Conservation (phyloP, 2,888 invertebrate species). For the Drosophila acutilabella region DNA sequence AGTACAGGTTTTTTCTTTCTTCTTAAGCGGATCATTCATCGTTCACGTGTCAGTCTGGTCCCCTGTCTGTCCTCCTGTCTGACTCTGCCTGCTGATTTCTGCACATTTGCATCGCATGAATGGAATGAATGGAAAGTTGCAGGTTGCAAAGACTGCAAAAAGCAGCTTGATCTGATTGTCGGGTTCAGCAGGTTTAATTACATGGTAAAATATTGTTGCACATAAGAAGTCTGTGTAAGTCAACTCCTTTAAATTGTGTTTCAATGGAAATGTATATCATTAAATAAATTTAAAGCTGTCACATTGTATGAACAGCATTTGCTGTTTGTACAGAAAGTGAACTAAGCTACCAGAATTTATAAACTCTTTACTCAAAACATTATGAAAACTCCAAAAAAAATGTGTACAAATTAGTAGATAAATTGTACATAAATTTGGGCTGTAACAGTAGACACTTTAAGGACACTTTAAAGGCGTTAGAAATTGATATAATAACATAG, state of each 20-base stretch:
- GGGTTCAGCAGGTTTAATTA: conserved; percentile 59
- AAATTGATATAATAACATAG: no score
- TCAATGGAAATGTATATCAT: conserved; percentile 44
- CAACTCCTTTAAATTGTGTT: conserved; percentile 43
- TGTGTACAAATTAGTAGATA: no score
- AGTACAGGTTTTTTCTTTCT: conserved; percentile 7
- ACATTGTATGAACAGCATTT: conserved; percentile 20
- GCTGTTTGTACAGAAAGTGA: not conserved
- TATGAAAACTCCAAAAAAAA: no score
- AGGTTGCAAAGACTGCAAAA: conserved; percentile 9
- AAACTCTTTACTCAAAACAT: no score
- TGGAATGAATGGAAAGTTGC: conserved; percentile 28
- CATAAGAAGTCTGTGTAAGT: not conserved
- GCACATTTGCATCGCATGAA: conserved; percentile 43
- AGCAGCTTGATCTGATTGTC: conserved; percentile 41
- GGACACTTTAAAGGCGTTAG: no score
- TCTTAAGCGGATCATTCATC: conserved; percentile 32
- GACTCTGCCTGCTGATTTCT: conserved; percentile 24
- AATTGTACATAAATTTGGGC: no score
- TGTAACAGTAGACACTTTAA: no score
- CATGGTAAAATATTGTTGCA: conserved; percentile 46
- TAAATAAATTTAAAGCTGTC: conserved; percentile 41
- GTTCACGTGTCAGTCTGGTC: not conserved
- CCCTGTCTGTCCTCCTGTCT: not conserved
- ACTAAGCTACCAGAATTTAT: not conserved